Conservation (phyloP, 1,140 invertebrate species). For the Drosophila nasuta region DNA sequence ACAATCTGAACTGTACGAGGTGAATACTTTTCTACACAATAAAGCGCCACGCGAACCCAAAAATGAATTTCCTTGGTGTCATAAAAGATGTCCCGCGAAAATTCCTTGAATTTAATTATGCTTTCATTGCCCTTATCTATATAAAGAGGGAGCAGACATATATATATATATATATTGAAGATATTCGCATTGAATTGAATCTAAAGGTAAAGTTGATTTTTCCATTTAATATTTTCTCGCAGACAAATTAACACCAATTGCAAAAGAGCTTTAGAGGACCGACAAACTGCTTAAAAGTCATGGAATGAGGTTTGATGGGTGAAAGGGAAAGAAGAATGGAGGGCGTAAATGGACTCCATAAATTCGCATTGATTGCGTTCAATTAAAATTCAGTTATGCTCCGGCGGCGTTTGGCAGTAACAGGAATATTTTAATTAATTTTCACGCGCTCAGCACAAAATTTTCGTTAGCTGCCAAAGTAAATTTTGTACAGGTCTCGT, state of each 20-base stretch:
- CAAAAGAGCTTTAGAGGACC: slow-evolving; percentile 46
- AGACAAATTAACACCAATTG: slow-evolving; percentile 79
- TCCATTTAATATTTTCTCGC: slow-evolving; percentile 75
- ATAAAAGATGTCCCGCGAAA: slow-evolving; percentile 4
- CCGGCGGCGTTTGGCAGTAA: slow-evolving; percentile 71
- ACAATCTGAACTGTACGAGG: neutral
- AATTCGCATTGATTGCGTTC: slow-evolving; percentile 83
- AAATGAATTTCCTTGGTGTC: neutral
- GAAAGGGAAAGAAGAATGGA: neutral
- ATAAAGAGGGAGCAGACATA: neutral
- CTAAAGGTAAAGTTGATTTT: slow-evolving; percentile 72
- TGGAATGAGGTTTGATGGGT: slow-evolving; percentile 1
- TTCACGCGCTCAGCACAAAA: slow-evolving; percentile 83
- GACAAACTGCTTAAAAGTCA: slow-evolving; percentile 42
- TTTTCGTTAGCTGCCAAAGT: slow-evolving; percentile 61
- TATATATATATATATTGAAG: neutral
- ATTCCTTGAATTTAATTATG: slow-evolving; percentile 56
- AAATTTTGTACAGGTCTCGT: slow-evolving; percentile 42
- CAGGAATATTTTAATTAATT: slow-evolving; percentile 84
- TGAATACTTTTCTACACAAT: neutral
- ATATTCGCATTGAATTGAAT: slow-evolving; percentile 38
- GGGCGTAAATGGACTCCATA: slow-evolving; percentile 58
- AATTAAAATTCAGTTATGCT: slow-evolving; percentile 84
- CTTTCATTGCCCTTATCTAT: slow-evolving; percentile 38
- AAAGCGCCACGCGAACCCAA: neutral